phyloP scores from a whole-genome alignment of 1,140 invertebrate genomes.

The Drosophila tani region DNA sequence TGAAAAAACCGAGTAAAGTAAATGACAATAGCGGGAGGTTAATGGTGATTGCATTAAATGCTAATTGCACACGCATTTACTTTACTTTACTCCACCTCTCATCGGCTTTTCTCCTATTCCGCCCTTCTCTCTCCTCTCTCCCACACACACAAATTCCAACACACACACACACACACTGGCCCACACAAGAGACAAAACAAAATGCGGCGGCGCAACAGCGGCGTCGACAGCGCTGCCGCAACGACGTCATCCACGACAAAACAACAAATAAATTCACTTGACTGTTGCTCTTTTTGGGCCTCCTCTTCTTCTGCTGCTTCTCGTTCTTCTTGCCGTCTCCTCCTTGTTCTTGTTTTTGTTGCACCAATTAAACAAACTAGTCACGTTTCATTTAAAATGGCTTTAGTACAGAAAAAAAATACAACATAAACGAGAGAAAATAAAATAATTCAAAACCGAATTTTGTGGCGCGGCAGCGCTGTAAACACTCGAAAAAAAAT shows the following conservation, averaged over 20 bases:
- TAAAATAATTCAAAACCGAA: slow-evolving; percentile 1
- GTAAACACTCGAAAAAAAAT: slow-evolving; percentile 2
- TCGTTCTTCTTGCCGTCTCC: slow-evolving; percentile 15
- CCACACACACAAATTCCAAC: slow-evolving; percentile 26
- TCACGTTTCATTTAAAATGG: slow-evolving; percentile 65
- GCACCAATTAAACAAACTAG: slow-evolving; percentile 76
- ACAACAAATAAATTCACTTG: slow-evolving; percentile 70
- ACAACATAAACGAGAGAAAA: slow-evolving; percentile 7
- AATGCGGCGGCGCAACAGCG: slow-evolving; percentile 58
- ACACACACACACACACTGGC: slow-evolving; percentile 10
- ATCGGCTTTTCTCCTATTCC: slow-evolving; percentile 31
- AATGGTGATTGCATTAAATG: slow-evolving; percentile 72
- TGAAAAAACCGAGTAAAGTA: slow-evolving; percentile 1
- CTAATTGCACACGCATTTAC: slow-evolving; percentile 77
- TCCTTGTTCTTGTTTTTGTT: slow-evolving; percentile 22
- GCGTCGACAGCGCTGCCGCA: slow-evolving; percentile 41
- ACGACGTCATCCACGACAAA: slow-evolving; percentile 59
- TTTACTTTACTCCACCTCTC: slow-evolving; percentile 16
- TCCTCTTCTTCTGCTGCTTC: slow-evolving; percentile 30
- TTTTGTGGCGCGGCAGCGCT: slow-evolving; percentile 6
- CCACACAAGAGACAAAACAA: slow-evolving; percentile 22
- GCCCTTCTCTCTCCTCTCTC: slow-evolving; percentile 39
- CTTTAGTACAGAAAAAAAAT: slow-evolving; percentile 44
- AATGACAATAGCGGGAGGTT: slow-evolving; percentile 52
- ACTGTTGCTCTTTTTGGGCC: slow-evolving; percentile 55